Percentiles rank a stretch among this genome's conserved stretches.
These are phyloP conservation scores for Fragum sueziense DNA, from an alignment of 2,888 invertebrate species.

Conservation along the genomic window DNA sequence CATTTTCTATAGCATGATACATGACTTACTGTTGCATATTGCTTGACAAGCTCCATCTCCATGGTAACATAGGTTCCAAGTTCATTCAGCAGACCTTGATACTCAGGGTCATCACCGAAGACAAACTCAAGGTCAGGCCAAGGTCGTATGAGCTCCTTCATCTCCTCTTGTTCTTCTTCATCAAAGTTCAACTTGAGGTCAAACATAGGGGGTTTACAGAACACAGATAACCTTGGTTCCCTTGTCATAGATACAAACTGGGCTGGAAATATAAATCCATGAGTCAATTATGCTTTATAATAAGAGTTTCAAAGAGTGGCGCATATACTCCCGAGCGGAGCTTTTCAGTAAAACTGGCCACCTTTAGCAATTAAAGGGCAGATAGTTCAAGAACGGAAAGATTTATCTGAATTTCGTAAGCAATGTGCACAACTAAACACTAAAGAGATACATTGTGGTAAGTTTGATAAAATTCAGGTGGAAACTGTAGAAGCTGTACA, in stretches of 20 bases:
- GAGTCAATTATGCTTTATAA: too few relatives aligned
- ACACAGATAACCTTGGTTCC: slow-evolving; percentile 77
- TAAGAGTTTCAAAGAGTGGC: too few relatives aligned
- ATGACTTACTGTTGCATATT: slow-evolving; percentile 72
- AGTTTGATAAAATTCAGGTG: too few relatives aligned
- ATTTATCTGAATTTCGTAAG: too few relatives aligned
- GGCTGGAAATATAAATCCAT: slow-evolving; percentile 65
- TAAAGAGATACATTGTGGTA: too few relatives aligned
- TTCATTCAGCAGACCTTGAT: slow-evolving; percentile 73
- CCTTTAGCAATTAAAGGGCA: too few relatives aligned
- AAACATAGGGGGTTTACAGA: slow-evolving; percentile 77
- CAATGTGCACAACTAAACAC: too few relatives aligned
- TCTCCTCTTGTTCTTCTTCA: slow-evolving; percentile 75
- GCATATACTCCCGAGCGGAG: too few relatives aligned
- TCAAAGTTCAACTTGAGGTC: slow-evolving; percentile 78
- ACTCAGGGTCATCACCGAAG: slow-evolving; percentile 77
- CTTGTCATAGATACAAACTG: slow-evolving; percentile 76
- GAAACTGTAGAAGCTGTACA: too few relatives aligned
- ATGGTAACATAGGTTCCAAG: slow-evolving; percentile 72
- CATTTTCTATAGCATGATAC: too few relatives aligned
- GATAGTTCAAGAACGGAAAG: too few relatives aligned
- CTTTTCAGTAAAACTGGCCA: too few relatives aligned
- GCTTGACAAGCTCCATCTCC: slow-evolving; percentile 74
- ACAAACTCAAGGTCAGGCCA: slow-evolving; percentile 80
- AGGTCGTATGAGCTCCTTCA: slow-evolving; percentile 66